Evolutionary conservation across 2,888 invertebrate species (phyloP), one percentile per base, ranked within the genome.

Genomic region (Lasioglossum oenotherae): DNA sequence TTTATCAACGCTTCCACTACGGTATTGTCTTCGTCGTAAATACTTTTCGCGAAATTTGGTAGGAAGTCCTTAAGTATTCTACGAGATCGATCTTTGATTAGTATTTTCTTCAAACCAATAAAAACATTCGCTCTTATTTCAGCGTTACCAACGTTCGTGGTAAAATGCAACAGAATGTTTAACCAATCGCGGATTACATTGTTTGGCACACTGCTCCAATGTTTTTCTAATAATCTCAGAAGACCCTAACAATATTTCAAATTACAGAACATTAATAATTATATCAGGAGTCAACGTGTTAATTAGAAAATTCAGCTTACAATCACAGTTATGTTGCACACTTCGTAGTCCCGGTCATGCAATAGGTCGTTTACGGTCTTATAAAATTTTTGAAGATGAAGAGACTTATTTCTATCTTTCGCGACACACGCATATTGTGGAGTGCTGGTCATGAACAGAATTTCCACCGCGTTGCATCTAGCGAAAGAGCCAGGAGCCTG

Each of bases 381-480:
- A 71, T 92, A 86, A 80, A 88, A 89, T 78, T 86, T 87, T 35
- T 71, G 38, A 14, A 88, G 49, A 74, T 81, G 76, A 12, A 8
- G 78, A 12, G 8, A 16, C 69, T 75, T 82, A 10, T 75, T 87
- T 71, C 60, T 82, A 10, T 64, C 78, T 74, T 31, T 78, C 57
- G 4, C 23, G 10, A 12, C 41, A n/a, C 27, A 41, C 8, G 44
- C 69, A 16, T 85, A 73, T 8, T 79, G 49, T 4, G 89, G 78
- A 14, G 87, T 79, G 74, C 87, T 88, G 38, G 86, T 84, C 6
- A 82, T 16, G n/a, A 92, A 92, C 16, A 92, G 80, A 74, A 92
- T 78, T 44, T 92, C 91, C 53, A 89, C 88, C 0, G 92, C 90
- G 60, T 92, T 92, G 46, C 92, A 92, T 77, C 89, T 87, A 53